phyloP scores from a whole-genome alignment of 2,797 vertebrate genomes.

The Xyrichtys novacula region DNA sequence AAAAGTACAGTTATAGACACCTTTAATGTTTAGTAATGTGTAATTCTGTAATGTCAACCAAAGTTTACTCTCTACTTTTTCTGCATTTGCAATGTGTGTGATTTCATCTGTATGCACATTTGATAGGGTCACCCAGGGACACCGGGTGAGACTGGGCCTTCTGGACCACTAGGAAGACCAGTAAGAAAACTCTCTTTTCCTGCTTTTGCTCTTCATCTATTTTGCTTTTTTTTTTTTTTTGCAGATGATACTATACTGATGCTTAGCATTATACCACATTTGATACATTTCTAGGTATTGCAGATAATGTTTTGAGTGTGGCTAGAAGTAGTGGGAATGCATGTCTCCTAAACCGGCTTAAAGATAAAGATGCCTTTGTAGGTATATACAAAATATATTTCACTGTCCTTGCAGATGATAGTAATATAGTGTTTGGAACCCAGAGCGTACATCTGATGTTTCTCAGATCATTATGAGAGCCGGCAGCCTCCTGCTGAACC shows the following conservation, averaged over 20 bases:
- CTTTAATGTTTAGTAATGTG: too few species aligned
- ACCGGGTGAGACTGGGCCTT: constrained; percentile 88
- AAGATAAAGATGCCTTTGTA: constrained; percentile 11
- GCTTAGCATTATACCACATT: background rate
- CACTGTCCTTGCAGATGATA: constrained; percentile 8
- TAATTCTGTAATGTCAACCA: too few species aligned
- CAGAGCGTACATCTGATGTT: constrained; percentile 20
- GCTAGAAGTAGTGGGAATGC: background rate
- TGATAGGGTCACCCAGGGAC: constrained; percentile 92
- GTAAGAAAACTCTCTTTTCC: constrained; percentile 84
- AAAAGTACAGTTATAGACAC: too few species aligned
- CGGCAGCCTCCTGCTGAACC: constrained; percentile 70
- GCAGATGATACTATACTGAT: background rate
- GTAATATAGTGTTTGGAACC: constrained; percentile 7
- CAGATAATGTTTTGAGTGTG: background rate
- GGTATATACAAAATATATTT: background rate
- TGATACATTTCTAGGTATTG: too few species aligned
- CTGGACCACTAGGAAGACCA: constrained; percentile 90
- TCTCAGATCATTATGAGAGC: constrained; percentile 60
- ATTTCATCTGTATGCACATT: constrained; percentile 42
- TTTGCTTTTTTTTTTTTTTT: background rate
- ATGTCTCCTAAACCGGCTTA: background rate
- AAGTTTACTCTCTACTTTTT: background rate
- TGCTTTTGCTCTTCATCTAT: background rate
- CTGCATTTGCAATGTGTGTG: constrained; percentile 18